Conservation (phyloP, 2,888 invertebrate genomes). For the Xestia ashworthii region DNA sequence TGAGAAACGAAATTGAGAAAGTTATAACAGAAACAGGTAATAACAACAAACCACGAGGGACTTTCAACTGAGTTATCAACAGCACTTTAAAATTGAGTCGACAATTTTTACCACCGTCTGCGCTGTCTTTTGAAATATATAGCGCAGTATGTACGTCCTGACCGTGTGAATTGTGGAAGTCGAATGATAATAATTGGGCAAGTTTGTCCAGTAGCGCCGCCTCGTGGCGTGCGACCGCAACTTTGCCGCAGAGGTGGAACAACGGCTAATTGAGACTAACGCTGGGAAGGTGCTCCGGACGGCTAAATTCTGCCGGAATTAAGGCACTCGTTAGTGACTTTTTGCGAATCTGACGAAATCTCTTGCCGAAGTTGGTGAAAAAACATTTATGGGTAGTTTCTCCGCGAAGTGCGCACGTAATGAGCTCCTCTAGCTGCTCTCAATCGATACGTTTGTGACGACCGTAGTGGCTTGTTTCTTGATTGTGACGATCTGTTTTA, state of each 20-base stretch:
- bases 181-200: constrained; percentile 81
- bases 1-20: constrained; percentile 52
- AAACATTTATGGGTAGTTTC: constrained; percentile 80
- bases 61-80: constrained; percentile 50
- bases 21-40: constrained; percentile 56
- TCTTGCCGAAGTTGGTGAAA: constrained; percentile 79
- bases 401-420: constrained; percentile 65
- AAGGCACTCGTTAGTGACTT: constrained; percentile 87
- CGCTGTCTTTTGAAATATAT: constrained; percentile 42
- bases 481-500: constrained; percentile 54
- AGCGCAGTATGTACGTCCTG: constrained; percentile 30
- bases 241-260: constrained; percentile 69
- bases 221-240: constrained; percentile 58
- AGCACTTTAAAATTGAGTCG: constrained; percentile 55
- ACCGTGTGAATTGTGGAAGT: constrained; percentile 63
- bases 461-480: constrained; percentile 55
- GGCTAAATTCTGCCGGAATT: constrained; percentile 82
- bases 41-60: constrained; percentile 49
- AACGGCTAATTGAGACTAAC: constrained; percentile 82
- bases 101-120: constrained; percentile 53
- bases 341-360: constrained; percentile 84
- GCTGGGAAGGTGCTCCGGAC: constrained; percentile 72
- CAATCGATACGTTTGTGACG: constrained; percentile 56
- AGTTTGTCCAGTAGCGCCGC: constrained; percentile 75
- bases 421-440: constrained; percentile 60